These are phyloP conservation scores for Leucosticte australis DNA, from an alignment of 2,113 vertebrate genomes.

Conservation along the genomic window DNA sequence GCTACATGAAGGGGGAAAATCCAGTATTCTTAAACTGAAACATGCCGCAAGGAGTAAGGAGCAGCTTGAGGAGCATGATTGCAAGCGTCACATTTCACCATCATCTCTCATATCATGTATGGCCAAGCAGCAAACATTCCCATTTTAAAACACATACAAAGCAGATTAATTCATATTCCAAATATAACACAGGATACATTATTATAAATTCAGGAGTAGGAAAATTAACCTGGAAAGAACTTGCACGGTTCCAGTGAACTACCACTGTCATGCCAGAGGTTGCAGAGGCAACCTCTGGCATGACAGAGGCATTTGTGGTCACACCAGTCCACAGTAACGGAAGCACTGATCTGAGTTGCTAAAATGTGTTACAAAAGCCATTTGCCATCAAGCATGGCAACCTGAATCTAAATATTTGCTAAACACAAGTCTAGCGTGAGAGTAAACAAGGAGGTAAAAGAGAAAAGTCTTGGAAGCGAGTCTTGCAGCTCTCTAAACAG, in stretches of 20 bases:
- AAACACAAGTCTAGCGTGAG: not conserved
- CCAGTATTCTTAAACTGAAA: not conserved
- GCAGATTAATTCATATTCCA: not conserved
- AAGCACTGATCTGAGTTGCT: not conserved
- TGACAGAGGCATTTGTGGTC: not conserved
- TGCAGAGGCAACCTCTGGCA: not conserved
- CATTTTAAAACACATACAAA: not conserved
- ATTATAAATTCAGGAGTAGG: not conserved
- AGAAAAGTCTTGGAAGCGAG: not conserved
- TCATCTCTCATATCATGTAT: not conserved
- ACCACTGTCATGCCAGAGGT: not conserved
- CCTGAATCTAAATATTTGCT: not conserved
- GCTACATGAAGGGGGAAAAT: not conserved
- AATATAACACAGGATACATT: not conserved
- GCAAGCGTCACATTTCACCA: not conserved
- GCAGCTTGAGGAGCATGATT: not conserved
- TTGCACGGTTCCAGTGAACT: not conserved
- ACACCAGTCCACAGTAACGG: not conserved
- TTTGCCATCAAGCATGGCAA: not conserved
- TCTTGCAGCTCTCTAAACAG: not conserved
- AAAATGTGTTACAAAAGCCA: not conserved
- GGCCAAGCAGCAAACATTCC: not conserved
- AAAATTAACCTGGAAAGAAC: not conserved
- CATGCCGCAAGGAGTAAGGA: not conserved
- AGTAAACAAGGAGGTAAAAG: not conserved